Evolutionary conservation across 92 coral and sea anemone species (phyloP), one percentile per base, ranked within the genome.

Genomic region (Epizoanthus scotinus): DNA sequence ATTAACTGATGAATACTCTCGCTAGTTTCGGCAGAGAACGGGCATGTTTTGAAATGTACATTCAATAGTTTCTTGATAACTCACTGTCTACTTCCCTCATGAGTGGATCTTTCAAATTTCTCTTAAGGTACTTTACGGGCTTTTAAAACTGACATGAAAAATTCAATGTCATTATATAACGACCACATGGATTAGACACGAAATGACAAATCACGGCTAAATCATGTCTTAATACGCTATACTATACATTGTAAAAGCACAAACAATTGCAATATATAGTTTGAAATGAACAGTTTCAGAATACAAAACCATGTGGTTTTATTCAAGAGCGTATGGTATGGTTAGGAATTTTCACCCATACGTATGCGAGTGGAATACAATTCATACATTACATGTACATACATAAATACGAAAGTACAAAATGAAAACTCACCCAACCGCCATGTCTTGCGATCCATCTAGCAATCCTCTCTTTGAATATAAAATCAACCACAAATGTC

Each of bases 391-490:
- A 21, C 10, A 9, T 70, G 15, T 19, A 52, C 42, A 42, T 26
- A 4, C 2, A 21, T 12, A 42, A 44, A 42, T 12, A 6, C 49
- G 5, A 50, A 40, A 34, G 13, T 13, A 36, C 12, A 28, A 15
- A n/a, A n/a, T n/a, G n/a, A n/a, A n/a, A 49, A 73, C 98, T 84
- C 64, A 96, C 99, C 99, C 99, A 96, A 22, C 99, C 99, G 2
- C 99, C 99, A 25, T 93, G 92, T 82, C 90, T 73, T 3, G 91
- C 93, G 21, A 96, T 96, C 99, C 99, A 96, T 0, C 88, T 88
- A 1, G 98, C 98, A n/a, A 96, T 96, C 60, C 99, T 91, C 66
- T 96, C 99, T 17, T 89, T 86, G 64, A 93, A 85, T 31, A 96
- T 90, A 84, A 96, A 96, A 80, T 96, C 98, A 47, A 93, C 99